Evolutionary conservation across 2,113 vertebrate species (phyloP).

Genomic region (Trichomycterus rosablanca): DNA sequence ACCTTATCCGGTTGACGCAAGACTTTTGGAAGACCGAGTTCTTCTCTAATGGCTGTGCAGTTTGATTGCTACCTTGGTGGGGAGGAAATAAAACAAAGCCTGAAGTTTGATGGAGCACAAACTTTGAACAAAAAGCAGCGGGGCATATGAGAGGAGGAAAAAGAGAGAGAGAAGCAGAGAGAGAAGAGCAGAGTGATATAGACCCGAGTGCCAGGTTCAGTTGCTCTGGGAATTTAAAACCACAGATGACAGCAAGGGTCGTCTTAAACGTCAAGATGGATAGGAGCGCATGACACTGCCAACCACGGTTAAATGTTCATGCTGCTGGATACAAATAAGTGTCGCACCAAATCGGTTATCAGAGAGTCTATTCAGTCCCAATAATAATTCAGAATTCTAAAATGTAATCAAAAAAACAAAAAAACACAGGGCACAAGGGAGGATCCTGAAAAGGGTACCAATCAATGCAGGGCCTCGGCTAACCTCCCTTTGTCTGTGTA

Average conservation of each 20-base stretch:
- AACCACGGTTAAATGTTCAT: slow-evolving; percentile 51
- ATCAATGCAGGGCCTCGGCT: too few relatives aligned
- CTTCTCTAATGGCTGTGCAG: slow-evolving; percentile 25
- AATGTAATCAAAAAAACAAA: too few relatives aligned
- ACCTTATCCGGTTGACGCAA: slow-evolving; percentile 23
- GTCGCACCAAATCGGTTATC: slow-evolving; percentile 38
- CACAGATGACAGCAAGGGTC: slow-evolving; percentile 62
- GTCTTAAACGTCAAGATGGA: slow-evolving; percentile 69
- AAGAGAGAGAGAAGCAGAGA: background rate
- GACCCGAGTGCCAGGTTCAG: slow-evolving; percentile 51
- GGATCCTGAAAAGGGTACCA: too few relatives aligned
- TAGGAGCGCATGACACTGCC: slow-evolving; percentile 51
- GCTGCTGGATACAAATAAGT: slow-evolving; percentile 61
- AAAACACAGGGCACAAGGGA: too few relatives aligned
- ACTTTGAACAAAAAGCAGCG: slow-evolving; percentile 65
- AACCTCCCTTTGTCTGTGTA: too few relatives aligned
- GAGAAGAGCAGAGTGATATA: slow-evolving; percentile 41
- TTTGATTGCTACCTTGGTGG: slow-evolving; percentile 44
- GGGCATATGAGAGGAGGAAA: slow-evolving; percentile 51
- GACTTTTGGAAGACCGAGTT: slow-evolving; percentile 24
- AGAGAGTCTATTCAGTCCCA: background rate
- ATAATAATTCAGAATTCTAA: too few relatives aligned
- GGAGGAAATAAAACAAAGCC: slow-evolving; percentile 42
- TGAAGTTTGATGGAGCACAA: slow-evolving; percentile 57
- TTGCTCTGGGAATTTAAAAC: slow-evolving; percentile 71